Evolutionary conservation across 2,888 invertebrate genomes (phyloP).

Genomic region (Drosophila sordidapex): DNA sequence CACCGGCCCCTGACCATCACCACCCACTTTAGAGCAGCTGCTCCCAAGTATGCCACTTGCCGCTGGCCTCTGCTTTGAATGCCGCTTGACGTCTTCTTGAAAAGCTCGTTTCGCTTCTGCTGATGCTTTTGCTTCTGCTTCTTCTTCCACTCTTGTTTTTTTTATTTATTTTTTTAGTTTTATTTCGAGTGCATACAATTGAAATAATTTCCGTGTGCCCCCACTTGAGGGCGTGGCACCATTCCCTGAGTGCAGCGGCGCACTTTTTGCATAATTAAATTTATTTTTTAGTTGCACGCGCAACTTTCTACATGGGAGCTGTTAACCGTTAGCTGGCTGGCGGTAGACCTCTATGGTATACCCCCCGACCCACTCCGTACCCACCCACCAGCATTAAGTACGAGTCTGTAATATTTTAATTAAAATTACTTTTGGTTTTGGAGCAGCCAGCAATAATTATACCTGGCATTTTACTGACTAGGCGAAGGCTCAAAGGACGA

Average conservation of each 20-base stretch:
- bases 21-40: slow-evolving; percentile 41
- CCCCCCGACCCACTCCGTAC: background rate
- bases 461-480: too few species aligned
- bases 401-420: slow-evolving; percentile 69
- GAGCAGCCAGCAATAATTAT: background rate
- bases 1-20: slow-evolving; percentile 16
- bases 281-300: slow-evolving; percentile 72
- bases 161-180: slow-evolving; percentile 22
- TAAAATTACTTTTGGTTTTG: slow-evolving; percentile 62
- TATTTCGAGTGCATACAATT: slow-evolving; percentile 78
- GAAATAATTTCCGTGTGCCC: slow-evolving; percentile 81
- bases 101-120: slow-evolving; percentile 66
- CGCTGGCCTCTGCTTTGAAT: slow-evolving; percentile 66
- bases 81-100: slow-evolving; percentile 71
- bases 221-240: slow-evolving; percentile 20
- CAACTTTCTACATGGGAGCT: slow-evolving; percentile 13
- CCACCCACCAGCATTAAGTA: slow-evolving; percentile 41
- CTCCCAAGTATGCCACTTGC: slow-evolving; percentile 73
- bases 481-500: background rate
- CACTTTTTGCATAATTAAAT: slow-evolving; percentile 80
- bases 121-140: slow-evolving; percentile 13
- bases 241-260: slow-evolving; percentile 23
- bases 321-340: slow-evolving; percentile 25
- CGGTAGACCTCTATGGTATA: slow-evolving; percentile 3
- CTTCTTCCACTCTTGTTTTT: background rate